Conservation (phyloP, 2,797 vertebrate species). For the Xenentodon cancila region DNA sequence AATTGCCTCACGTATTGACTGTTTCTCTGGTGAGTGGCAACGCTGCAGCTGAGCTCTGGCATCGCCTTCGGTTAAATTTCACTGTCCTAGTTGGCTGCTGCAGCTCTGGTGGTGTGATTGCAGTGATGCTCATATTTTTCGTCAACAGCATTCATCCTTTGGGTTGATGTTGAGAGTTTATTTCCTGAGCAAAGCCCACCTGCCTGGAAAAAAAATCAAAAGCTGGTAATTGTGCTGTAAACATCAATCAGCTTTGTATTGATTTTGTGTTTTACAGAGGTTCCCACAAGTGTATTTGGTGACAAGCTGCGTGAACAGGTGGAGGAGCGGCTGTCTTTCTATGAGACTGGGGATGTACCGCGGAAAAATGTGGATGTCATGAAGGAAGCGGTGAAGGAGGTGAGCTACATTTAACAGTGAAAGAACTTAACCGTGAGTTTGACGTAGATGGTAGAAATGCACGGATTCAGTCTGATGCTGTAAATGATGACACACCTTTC, state of each 20-base stretch:
- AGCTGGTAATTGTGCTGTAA: fast-evolving
- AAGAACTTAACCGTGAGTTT: no score
- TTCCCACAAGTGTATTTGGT: slow-evolving; percentile 91
- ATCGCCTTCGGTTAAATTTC: fast-evolving
- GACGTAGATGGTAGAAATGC: no score
- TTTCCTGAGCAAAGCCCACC: slow-evolving; percentile 87
- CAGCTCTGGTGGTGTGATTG: slow-evolving; percentile 38
- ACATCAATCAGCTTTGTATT: fast-evolving
- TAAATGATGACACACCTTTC: slow-evolving; percentile 83
- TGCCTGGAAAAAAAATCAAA: fast-evolving
- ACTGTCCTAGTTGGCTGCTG: fast-evolving
- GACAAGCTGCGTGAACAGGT: slow-evolving; percentile 94
- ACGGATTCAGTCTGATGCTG: slow-evolving; percentile 50
- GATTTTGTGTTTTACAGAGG: slow-evolving; percentile 74
- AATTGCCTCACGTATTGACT: slow-evolving; percentile 95
- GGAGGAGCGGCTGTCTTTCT: slow-evolving; percentile 93
- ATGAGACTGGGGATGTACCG: slow-evolving; percentile 91
- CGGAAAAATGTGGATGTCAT: slow-evolving; percentile 95
- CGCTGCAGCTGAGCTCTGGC: fast-evolving
- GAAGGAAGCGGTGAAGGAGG: slow-evolving; percentile 93
- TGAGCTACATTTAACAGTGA: slow-evolving; percentile 50
- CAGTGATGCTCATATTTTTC: slow-evolving; percentile 96
- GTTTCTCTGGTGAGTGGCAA: slow-evolving; percentile 89
- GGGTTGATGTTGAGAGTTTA: slow-evolving; percentile 80
- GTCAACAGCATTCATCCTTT: slow-evolving; percentile 93